A percentile compares a stretch with the other conserved stretches of the same genome.
Evolutionary conservation across 2,888 invertebrate species (phyloP).

Genomic region (Schizaphis graminum): DNA sequence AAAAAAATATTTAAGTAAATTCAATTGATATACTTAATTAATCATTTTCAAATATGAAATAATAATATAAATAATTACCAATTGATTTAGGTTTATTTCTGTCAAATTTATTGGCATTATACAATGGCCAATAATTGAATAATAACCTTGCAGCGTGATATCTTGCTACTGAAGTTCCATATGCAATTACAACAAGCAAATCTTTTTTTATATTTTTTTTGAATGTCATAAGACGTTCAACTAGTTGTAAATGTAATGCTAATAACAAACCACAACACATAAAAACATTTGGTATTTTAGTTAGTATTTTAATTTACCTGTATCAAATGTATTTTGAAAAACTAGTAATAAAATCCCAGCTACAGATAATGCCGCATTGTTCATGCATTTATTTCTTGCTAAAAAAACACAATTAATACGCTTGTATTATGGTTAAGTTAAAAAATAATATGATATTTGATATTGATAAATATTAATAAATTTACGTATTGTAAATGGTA

Average conservation of each 20-base stretch:
- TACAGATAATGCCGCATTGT: conserved; percentile 56
- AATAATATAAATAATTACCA: conserved; percentile 71
- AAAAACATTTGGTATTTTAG: not conserved
- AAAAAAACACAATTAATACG: not conserved
- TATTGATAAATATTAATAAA: no score
- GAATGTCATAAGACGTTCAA: conserved; percentile 95
- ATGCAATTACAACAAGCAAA: conserved; percentile 94
- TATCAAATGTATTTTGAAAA: conserved; percentile 63
- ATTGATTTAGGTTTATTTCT: conserved; percentile 86
- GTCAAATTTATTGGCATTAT: conserved; percentile 94
- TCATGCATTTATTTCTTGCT: conserved; percentile 58
- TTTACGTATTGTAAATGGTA: conserved; percentile 95
- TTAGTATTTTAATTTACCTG: conserved; percentile 45
- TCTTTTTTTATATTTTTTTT: conserved; percentile 93
- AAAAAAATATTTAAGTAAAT: not conserved
- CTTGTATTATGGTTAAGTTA: not conserved
- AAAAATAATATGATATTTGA: not conserved
- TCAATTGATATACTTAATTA: not conserved
- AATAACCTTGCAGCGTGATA: conserved; percentile 96
- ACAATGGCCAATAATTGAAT: conserved; percentile 99
- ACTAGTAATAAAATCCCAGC: conserved; percentile 58
- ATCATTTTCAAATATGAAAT: conserved; percentile 30
- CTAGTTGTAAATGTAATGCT: conserved; percentile 96
- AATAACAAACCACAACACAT: conserved; percentile 68
- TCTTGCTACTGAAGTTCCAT: conserved; percentile 93